phyloP scores from a whole-genome alignment of 2,888 invertebrate species.

The Corbicula japonica region DNA sequence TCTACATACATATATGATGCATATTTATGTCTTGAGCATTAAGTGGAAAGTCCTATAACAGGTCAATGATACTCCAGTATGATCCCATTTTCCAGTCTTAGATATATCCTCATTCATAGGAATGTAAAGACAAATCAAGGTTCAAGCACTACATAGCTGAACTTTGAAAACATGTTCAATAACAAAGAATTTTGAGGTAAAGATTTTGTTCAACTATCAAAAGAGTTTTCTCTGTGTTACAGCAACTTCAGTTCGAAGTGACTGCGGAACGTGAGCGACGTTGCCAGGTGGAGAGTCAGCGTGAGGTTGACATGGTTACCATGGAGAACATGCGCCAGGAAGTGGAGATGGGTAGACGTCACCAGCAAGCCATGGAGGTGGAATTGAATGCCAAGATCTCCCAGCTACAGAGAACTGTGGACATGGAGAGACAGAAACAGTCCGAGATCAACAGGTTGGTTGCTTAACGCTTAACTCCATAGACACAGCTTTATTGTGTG shows the following conservation, averaged over 20 bases:
- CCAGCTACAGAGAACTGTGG: constrained; percentile 62
- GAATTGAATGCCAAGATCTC: constrained; percentile 64
- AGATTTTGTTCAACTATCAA: neutral
- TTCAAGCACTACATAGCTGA: no score
- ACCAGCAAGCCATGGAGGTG: constrained; percentile 64
- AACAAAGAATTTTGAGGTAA: neutral
- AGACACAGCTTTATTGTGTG: no score
- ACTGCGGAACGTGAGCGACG: constrained; percentile 75
- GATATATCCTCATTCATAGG: no score
- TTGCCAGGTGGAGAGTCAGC: constrained; percentile 68
- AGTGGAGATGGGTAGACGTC: constrained; percentile 73
- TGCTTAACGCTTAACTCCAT: no score
- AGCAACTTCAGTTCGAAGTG: constrained; percentile 78
- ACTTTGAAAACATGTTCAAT: no score
- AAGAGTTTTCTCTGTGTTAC: neutral
- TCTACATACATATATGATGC: no score
- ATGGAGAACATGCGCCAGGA: constrained; percentile 74
- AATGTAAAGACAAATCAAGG: no score
- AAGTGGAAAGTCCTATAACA: no score
- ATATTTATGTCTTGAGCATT: no score
- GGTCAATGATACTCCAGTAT: no score
- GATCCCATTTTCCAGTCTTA: no score
- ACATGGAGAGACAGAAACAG: constrained; percentile 62
- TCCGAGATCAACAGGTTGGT: constrained; percentile 62
- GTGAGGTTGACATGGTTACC: constrained; percentile 75